Base-by-base conservation (phyloP, 2,797 vertebrate genomes). In the Rhinichthys osculus region DNA sequence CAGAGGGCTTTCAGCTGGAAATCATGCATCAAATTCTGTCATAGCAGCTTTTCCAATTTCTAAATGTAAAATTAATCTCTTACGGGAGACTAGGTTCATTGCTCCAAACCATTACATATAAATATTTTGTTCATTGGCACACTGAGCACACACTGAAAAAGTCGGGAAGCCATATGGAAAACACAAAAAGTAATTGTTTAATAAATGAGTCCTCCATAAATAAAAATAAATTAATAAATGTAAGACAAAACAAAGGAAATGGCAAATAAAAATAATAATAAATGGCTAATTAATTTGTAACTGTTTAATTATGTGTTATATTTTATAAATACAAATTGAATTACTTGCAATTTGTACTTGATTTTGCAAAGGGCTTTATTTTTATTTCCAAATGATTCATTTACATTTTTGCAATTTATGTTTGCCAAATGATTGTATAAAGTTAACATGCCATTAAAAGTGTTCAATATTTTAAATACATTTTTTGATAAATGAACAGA, bases 1-100 rank as follows among this genome's bases (percentile, higher is more conserved):
- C 84, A 90, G 87, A 86, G 81, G 80, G 72, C 14, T 62, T 81
- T 72, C 27, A 47, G 81, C 66, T 72, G 71, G 44, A 85, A 70
- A 66, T 14, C 66, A 84, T 64, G 74, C 33, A 1, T 2, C 16
- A 44, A 59, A 67, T 57, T 80, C 81, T 72, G 85, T 84, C 66
- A 87, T 59, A 84, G 64, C 71, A 80, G 57, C 77, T 8, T 57
- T 57, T 57, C 14, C 33, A 6, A 35, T 69, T n/a, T 69, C 2
- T 4, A 50, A 35, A 62, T 66, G 7, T 47, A 47, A 78, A 33
- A 42, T 27, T 11, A 27, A 42, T 79, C 57, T 64, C 2, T 44
- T 42, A 40, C 42, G 69, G 38, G 9, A 7, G 30, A 67, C 16
- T 30, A 17, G 33, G 30, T 19, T 35, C 66, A 19, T 67, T 19